These are phyloP conservation scores for Knipowitschia caucasica DNA, from an alignment of 2,797 vertebrate species.

Conservation along the genomic window DNA sequence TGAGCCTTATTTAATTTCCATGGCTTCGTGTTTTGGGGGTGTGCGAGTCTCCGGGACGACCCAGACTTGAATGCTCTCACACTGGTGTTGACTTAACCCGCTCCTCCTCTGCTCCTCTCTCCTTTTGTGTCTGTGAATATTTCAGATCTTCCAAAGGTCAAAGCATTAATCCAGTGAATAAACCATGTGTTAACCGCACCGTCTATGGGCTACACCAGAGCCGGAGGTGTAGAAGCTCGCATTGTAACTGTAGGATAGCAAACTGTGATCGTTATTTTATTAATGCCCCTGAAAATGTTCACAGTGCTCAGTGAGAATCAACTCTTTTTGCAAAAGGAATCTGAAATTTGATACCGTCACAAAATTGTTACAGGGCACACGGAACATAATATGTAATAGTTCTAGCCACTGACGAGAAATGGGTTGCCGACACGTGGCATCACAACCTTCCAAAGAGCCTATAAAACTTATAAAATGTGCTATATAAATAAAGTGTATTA, in stretches of 20 bases:
- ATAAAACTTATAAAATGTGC: too few relatives aligned
- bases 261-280: too few relatives aligned
- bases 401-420: too few relatives aligned
- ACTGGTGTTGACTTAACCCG: constrained; percentile 72
- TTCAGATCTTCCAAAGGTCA: constrained; percentile 76
- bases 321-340: too few relatives aligned
- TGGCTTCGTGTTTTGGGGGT: constrained; percentile 57
- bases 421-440: too few relatives aligned
- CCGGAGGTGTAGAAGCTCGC: constrained; percentile 36
- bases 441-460: too few relatives aligned
- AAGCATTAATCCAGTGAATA: constrained; percentile 75
- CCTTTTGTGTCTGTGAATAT: constrained; percentile 52
- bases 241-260: constrained; percentile 41
- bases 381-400: too few relatives aligned
- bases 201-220: constrained; percentile 53
- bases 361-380: too few relatives aligned
- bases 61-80: constrained; percentile 63
- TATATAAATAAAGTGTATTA: too few relatives aligned
- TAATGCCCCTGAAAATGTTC: too few relatives aligned
- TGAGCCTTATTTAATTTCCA: constrained; percentile 1
- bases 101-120: constrained; percentile 59
- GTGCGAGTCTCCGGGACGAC: constrained; percentile 68
- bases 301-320: too few relatives aligned
- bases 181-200: constrained; percentile 61
- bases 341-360: too few relatives aligned